A percentile compares a stretch with the other conserved stretches of the same genome.
Conservation (phyloP, 2,888 invertebrate species). For the Marasmarcha lunaedactyla region DNA sequence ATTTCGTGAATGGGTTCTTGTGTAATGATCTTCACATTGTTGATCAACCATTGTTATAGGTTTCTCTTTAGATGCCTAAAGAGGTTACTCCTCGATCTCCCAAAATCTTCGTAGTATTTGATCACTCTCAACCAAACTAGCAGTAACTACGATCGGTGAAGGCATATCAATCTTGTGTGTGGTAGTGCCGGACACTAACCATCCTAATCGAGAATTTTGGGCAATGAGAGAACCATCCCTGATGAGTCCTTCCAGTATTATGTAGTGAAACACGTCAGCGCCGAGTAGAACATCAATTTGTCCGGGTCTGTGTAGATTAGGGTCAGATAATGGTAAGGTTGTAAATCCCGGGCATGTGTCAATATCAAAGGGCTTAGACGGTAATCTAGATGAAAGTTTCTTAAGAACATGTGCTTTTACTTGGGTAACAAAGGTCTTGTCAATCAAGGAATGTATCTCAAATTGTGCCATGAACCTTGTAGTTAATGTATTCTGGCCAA, state of each 20-base stretch:
- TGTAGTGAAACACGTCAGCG: constrained; percentile 8
- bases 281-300: constrained; percentile 12
- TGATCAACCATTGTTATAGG: constrained; percentile 7
- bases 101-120: constrained; percentile 12
- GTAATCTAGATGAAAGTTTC: constrained; percentile 11
- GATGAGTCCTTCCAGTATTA: constrained; percentile 5
- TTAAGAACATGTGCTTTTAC: constrained; percentile 15
- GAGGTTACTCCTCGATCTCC: constrained; percentile 13
- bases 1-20: constrained; percentile 10
- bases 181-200: constrained; percentile 14
- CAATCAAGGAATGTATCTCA: constrained; percentile 11
- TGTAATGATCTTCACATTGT: constrained; percentile 9
- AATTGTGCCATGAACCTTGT: constrained; percentile 12
- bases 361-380: constrained; percentile 5
- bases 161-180: not conserved
- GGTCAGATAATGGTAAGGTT: constrained; percentile 9
- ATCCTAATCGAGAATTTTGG: constrained; percentile 15
- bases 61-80: constrained; percentile 2
- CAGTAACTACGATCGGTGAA: not conserved
- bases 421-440: constrained; percentile 6
- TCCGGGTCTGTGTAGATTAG: constrained; percentile 6
- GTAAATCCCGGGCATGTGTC: constrained; percentile 4
- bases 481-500: constrained; percentile 8
- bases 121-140: constrained; percentile 6
- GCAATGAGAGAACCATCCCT: constrained; percentile 11